These are phyloP conservation scores for Tromatobia lineatoria DNA, from an alignment of 2,888 invertebrate genomes.

Conservation along the genomic window DNA sequence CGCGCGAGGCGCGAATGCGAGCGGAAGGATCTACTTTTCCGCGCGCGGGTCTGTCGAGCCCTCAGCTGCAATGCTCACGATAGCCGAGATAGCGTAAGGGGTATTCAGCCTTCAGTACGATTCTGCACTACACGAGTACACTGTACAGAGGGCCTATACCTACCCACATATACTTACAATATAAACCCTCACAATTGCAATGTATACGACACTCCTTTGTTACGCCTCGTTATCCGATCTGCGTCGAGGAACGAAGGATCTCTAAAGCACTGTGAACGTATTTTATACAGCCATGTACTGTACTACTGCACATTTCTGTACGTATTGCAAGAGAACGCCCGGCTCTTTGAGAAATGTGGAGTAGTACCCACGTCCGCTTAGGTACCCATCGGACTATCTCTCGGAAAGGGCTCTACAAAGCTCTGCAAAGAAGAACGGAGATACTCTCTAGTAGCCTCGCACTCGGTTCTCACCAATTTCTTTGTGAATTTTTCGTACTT, in stretches of 20 bases:
- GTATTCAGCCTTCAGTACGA: slow-evolving; percentile 51
- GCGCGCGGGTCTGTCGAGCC: slow-evolving; percentile 65
- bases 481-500: slow-evolving; percentile 20
- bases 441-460: slow-evolving; percentile 2
- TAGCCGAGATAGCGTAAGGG: slow-evolving; percentile 63
- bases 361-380: slow-evolving; percentile 62
- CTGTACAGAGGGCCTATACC: slow-evolving; percentile 46
- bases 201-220: slow-evolving; percentile 80
- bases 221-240: slow-evolving; percentile 81
- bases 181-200: slow-evolving; percentile 59
- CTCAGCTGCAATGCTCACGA: slow-evolving; percentile 62
- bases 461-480: slow-evolving; percentile 50
- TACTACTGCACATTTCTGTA: slow-evolving; percentile 24
- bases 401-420: slow-evolving; percentile 47
- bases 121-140: slow-evolving; percentile 64
- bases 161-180: slow-evolving; percentile 52
- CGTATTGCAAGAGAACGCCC: slow-evolving; percentile 42
- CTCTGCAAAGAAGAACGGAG: slow-evolving; percentile 33
- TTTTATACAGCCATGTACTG: neutral
- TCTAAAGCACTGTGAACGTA: slow-evolving; percentile 70
- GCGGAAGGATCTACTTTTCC: slow-evolving; percentile 79
- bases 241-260: slow-evolving; percentile 75
- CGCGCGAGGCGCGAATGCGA: slow-evolving; percentile 69
- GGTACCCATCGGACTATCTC: slow-evolving; percentile 55
- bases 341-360: slow-evolving; percentile 59